Base-by-base conservation (phyloP, 2,113 vertebrate genomes). In the Equus przewalskii region DNA sequence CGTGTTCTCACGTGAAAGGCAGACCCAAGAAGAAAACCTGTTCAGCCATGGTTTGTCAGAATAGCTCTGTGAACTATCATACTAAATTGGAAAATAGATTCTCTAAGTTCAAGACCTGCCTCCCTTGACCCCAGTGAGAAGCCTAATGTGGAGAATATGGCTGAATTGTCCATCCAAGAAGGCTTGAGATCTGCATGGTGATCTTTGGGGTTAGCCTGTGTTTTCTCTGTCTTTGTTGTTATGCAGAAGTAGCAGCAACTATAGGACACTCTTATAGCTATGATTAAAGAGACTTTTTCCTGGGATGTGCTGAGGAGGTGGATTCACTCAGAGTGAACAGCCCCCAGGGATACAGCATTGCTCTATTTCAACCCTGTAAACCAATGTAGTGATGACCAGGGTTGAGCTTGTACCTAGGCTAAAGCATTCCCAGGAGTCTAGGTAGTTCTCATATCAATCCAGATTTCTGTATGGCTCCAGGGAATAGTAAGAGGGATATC, bases 1-100 rank as follows among this genome's bases (percentile, higher is more conserved):
- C 15, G 79, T 51, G 26, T n/a, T 22, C 41, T 83, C 41, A 11
- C 1, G 1, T 95, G 72, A 96, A 65, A 36, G 7, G 18, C 10
- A 87, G 58, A 92, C 41, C 13, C 28, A 72, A 64, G 89, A 26
- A 69, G 69, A 82, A 94, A 64, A 16, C 6, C 15, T 86, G 60
- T 56, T 90, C 10, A 65, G 19, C 28, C 11, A 87, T 30, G 11
- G 30, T 44, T 94, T 33, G 15, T 79, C 54, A 82, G 67, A 62
- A 82, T 33, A 82, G 67, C 30, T 96, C 51, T 79, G 7, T 65
- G 49, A 93, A 70, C 72, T 65, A 87, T 36, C 73, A 51, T 62
- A 89, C n/a, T 86, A 73, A 72, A 22, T 81, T 70, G 89, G 58
- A 90, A 84, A 87, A 56, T 7, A 87, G 64, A 94, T 89, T 51